These are phyloP conservation scores for Liodrosophila aerea DNA, from an alignment of 2,888 invertebrate genomes.

Conservation along the genomic window DNA sequence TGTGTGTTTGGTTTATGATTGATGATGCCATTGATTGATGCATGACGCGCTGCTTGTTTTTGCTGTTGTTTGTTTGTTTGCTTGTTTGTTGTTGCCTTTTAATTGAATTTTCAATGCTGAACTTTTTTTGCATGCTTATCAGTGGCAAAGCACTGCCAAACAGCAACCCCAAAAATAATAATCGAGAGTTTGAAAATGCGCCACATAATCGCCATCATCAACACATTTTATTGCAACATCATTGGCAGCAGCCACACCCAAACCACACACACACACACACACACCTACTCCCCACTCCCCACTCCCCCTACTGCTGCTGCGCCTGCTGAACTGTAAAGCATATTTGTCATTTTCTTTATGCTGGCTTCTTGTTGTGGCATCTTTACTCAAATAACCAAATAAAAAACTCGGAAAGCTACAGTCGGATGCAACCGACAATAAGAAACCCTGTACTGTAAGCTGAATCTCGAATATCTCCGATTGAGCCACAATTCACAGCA, in stretches of 20 bases:
- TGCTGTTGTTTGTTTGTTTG: constrained; percentile 6
- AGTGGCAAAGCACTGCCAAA: constrained; percentile 42
- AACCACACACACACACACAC: too few relatives aligned
- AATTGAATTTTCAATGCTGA: constrained; percentile 70
- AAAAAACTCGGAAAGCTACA: too few relatives aligned
- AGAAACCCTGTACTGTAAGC: too few relatives aligned
- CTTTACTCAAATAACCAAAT: too few relatives aligned
- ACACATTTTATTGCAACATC: constrained; percentile 75
- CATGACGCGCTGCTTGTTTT: constrained; percentile 63
- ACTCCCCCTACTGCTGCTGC: background rate
- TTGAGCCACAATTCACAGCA: too few relatives aligned
- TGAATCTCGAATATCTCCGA: too few relatives aligned
- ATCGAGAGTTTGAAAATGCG: constrained; percentile 43
- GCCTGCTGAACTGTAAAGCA: background rate
- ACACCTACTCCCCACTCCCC: background rate
- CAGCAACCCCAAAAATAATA: background rate
- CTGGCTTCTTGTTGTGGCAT: background rate
- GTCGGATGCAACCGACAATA: too few relatives aligned
- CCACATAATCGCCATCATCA: constrained; percentile 66
- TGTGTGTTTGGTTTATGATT: constrained; percentile 58
- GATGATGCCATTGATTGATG: constrained; percentile 74
- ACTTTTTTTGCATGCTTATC: constrained; percentile 71
- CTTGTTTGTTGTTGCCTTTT: constrained; percentile 58
- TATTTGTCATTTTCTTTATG: constrained; percentile 3
- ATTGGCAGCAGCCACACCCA: constrained; percentile 39